Base-by-base conservation (phyloP, 2,888 invertebrate genomes). In the Empis livida region DNA sequence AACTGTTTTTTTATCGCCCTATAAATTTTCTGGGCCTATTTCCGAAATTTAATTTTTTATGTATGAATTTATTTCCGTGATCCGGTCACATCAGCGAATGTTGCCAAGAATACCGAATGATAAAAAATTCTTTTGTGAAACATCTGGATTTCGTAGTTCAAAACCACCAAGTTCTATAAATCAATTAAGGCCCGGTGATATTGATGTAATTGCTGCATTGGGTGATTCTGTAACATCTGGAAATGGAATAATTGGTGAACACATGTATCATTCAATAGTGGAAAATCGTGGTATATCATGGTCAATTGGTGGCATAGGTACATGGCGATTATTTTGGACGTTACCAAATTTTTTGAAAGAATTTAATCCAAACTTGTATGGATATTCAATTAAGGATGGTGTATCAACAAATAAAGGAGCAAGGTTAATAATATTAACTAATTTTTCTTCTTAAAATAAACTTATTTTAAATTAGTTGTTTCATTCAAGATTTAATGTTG, bases 341-440 rank as follows among this genome's bases (percentile, higher is more conserved):
- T 46, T 78, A 30, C 77, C 78, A 10, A 78, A 79, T 58, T 76
- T 79, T 38, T 55, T 79, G 16, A 76, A 76, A 56, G 75, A 72
- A 51, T 82, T 76, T 57, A 82, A 82, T 62, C 78, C 79, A 0
- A 69, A 76, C 17, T 58, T 82, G 2, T 65, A 77, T 46, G 82
- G 82, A 14, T 80, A 58, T 43, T 53, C 66, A 11, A 60, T 58
- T 5, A 57, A 50, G 4, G 59, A 65, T 44, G 53, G 57, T n/a
- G 39, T 63, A 42, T 56, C 56, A 1, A 55, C 57, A 5, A 58
- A 63, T 45, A 51, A 51, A 1, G 48, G 44, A 1, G 61, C 66
- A 1, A 59, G 54, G 35, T 35, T 27, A 27, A 20, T 20, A 27
- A 27, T 27, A 27, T 27, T 8, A 27, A 6, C 5, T 20, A 5